Base-by-base conservation (phyloP, 2,888 invertebrate genomes). In the Erannis defoliaria region DNA sequence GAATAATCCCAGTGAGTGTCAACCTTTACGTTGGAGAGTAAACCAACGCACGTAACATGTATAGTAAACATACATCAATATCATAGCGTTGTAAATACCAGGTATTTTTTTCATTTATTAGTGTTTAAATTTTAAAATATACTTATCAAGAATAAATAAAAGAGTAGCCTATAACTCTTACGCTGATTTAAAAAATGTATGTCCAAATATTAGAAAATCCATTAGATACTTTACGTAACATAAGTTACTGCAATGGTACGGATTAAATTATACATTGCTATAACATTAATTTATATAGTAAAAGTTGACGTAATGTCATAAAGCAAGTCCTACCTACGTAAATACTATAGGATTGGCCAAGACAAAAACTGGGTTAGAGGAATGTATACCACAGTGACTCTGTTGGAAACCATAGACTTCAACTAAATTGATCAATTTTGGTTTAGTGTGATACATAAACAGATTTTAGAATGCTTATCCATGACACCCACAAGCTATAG, bases 231-330 rank as follows among this genome's bases (percentile, higher is more conserved):
- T 66, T 66, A 62, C 57, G 51, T 62, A 67, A 68, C 48, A 46
- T 23, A 23, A 38, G 61, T 45, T 63, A 64, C 50, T 57, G 70
- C 63, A 70, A 70, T 66, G 53, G 43, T 62, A 64, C 57, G 48
- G 60, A 67, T 67, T 65, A 63, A 63, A 67, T 63, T 62, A 65
- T 63, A 59, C 35, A 60, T 63, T 53, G 59, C 50, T 66, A 61
- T 51, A 61, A 40, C 45, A 49, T 57, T 57, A 33, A 66, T 64
- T 26, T 62, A 45, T 54, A 58, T 68, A 64, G 66, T 65, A 60
- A 67, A 66, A 60, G 62, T 64, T 71, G 67, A 66, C 60, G 68
- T 66, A 67, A 70, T 68, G 56, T 62, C 54, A 61, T 61, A 65
- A 56, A 64, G 50, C 50, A 63, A 62, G 56, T 65, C 57, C 62